Percentiles rank a stretch among this genome's conserved stretches.
Evolutionary conservation across 2,888 invertebrate species (phyloP).

Genomic region (Noctua janthe): DNA sequence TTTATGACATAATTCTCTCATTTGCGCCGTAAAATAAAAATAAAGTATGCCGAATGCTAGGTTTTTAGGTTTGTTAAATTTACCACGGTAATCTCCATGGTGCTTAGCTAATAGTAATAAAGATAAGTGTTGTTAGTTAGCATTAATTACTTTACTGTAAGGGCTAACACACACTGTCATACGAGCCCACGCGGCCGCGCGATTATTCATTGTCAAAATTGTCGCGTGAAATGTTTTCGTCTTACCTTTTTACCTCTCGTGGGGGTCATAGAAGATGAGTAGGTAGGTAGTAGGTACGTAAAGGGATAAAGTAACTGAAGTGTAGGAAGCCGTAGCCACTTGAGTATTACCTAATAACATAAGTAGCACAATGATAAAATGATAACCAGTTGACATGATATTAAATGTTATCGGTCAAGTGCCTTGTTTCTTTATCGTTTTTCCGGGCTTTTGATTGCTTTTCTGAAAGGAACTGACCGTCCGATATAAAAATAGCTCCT

Average conservation of each 20-base stretch:
- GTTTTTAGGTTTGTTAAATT: slow-evolving; percentile 57
- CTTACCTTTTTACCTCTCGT: slow-evolving; percentile 5
- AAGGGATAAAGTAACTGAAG: neutral
- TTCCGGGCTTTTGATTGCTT: neutral
- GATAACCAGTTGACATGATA: slow-evolving; percentile 6
- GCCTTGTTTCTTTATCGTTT: neutral
- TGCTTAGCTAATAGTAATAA: slow-evolving; percentile 76
- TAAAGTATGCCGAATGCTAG: slow-evolving; percentile 29
- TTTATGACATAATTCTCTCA: neutral
- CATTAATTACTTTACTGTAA: slow-evolving; percentile 50
- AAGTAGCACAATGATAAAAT: slow-evolving; percentile 6
- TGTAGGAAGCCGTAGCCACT: neutral
- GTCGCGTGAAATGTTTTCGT: neutral
- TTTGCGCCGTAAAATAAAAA: slow-evolving; percentile 2
- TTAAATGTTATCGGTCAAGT: slow-evolving; percentile 3
- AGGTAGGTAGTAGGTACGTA: neutral
- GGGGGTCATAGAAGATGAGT: slow-evolving; percentile 2
- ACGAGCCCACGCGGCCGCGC: neutral
- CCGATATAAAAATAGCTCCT: neutral
- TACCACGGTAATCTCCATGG: slow-evolving; percentile 73
- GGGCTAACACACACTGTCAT: slow-evolving; percentile 33
- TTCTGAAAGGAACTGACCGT: neutral
- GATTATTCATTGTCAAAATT: slow-evolving; percentile 10
- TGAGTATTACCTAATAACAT: slow-evolving; percentile 14
- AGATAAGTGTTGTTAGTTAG: slow-evolving; percentile 71